phyloP scores from a whole-genome alignment of 2,797 vertebrate species.

The Rousettus madagascariensis region DNA sequence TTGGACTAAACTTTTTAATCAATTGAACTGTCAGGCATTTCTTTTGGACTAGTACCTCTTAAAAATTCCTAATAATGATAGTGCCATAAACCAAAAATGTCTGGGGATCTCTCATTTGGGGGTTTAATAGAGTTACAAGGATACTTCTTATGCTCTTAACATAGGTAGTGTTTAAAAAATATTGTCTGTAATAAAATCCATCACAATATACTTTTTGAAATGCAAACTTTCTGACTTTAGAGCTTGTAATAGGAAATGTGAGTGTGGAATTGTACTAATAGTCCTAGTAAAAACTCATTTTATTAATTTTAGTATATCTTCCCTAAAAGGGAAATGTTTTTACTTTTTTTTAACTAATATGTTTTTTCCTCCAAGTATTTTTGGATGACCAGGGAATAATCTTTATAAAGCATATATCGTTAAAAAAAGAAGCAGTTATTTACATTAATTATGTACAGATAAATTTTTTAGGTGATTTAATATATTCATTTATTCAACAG shows the following conservation, averaged over 20 bases:
- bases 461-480: slow-evolving; percentile 4
- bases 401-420: background rate
- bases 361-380: slow-evolving; percentile 20
- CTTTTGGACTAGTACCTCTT: background rate
- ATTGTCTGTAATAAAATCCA: background rate
- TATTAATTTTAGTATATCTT: slow-evolving; percentile 8
- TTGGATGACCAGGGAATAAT: background rate
- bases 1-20: background rate
- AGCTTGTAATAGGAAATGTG: background rate
- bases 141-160: background rate
- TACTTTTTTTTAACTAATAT: background rate
- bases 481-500: background rate
- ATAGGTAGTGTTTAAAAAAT: background rate
- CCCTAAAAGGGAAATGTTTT: background rate
- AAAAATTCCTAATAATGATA: background rate
- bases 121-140: background rate
- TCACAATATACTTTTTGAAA: background rate
- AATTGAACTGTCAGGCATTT: background rate
- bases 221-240: background rate
- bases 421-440: background rate
- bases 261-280: background rate
- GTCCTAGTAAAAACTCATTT: background rate
- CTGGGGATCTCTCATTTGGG: background rate
- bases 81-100: background rate
- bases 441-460: background rate